Percentiles rank a stretch among this genome's conserved stretches.
These are phyloP conservation scores for Coelopa pilipes DNA, from an alignment of 2,888 invertebrate species.

Conservation along the genomic window DNA sequence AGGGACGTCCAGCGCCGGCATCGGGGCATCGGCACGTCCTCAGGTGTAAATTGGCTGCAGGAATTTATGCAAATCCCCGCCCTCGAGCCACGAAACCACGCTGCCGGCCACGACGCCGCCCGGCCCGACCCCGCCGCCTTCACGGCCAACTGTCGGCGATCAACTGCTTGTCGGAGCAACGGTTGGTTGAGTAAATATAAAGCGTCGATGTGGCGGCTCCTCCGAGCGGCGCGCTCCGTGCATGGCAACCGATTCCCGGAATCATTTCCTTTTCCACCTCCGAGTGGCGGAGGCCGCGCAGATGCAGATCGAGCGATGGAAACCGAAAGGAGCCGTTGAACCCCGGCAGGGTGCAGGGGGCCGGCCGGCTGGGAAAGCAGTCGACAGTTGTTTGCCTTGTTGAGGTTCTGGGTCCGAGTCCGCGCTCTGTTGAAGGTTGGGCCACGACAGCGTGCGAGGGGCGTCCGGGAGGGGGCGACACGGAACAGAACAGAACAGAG, in stretches of 20 bases:
- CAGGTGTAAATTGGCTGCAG: slow-evolving; percentile 12
- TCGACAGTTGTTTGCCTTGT: background rate
- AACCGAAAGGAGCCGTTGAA: slow-evolving; percentile 20
- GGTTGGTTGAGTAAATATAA: slow-evolving; percentile 14
- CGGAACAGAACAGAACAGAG: too few species aligned
- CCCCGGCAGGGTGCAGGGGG: background rate
- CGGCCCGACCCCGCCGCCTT: background rate
- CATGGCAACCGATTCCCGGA: slow-evolving; percentile 11
- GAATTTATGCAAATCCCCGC: slow-evolving; percentile 13
- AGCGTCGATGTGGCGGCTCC: background rate
- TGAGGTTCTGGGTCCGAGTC: too few species aligned
- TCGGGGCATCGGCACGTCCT: background rate
- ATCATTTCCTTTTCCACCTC: slow-evolving; percentile 16
- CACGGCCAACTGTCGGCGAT: background rate
- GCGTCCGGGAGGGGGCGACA: too few species aligned
- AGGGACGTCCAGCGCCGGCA: too few species aligned
- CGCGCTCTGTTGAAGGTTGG: too few species aligned
- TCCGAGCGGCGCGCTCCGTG: background rate
- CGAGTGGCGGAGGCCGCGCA: background rate
- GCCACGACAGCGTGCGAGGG: too few species aligned
- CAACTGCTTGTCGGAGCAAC: slow-evolving; percentile 8
- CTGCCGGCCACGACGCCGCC: background rate
- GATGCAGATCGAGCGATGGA: background rate
- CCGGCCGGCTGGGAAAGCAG: background rate
- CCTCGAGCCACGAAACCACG: background rate